phyloP scores from a whole-genome alignment of 2,888 invertebrate genomes.

The Plebejus melissa region DNA sequence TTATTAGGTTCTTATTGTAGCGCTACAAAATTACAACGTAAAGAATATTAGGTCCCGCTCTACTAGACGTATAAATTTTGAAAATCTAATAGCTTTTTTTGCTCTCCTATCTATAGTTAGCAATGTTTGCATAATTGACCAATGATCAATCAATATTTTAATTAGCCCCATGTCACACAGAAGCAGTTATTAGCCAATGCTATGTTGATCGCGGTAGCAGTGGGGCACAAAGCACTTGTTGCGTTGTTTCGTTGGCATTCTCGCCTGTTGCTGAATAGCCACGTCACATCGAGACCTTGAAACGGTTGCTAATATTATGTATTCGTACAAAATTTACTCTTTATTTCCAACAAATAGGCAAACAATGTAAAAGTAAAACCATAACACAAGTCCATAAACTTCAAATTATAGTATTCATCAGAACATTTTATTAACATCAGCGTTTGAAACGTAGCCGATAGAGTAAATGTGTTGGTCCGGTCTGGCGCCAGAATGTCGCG shows the following conservation, averaged over 20 bases:
- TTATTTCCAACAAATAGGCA: slow-evolving; percentile 1
- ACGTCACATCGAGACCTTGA: slow-evolving; percentile 62
- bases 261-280: slow-evolving; percentile 61
- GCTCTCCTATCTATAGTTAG: neutral
- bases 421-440: slow-evolving; percentile 35
- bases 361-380: slow-evolving; percentile 6
- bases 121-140: neutral
- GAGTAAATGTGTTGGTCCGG: slow-evolving; percentile 57
- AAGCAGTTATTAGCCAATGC: slow-evolving; percentile 54
- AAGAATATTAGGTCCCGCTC: neutral
- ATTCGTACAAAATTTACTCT: slow-evolving; percentile 28
- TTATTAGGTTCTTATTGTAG: neutral
- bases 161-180: slow-evolving; percentile 29
- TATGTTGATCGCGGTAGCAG: slow-evolving; percentile 56
- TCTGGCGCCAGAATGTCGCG: slow-evolving; percentile 74
- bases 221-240: slow-evolving; percentile 61
- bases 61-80: neutral
- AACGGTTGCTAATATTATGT: slow-evolving; percentile 49
- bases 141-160: slow-evolving; percentile 27
- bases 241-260: slow-evolving; percentile 72
- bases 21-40: neutral
- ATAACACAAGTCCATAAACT: slow-evolving; percentile 6
- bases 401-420: slow-evolving; percentile 32
- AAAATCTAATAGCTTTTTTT: neutral
- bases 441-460: slow-evolving; percentile 54